Evolutionary conservation across 2,113 vertebrate genomes (phyloP).

Genomic region (Eulemur rufifrons): DNA sequence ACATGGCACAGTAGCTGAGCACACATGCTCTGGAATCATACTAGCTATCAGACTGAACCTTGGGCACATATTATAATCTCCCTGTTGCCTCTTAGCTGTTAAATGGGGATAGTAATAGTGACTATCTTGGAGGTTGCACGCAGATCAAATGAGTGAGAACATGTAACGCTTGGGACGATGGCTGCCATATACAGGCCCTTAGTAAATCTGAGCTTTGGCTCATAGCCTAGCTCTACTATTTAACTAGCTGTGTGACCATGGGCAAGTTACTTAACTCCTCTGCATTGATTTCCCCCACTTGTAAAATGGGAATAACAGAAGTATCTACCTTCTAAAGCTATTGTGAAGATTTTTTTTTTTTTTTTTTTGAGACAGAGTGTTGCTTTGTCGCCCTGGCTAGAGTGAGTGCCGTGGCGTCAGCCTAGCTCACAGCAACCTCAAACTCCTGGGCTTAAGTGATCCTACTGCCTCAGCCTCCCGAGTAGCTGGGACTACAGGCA

Average conservation of each 20-base stretch:
- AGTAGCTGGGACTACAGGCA: too few relatives aligned
- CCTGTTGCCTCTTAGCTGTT: background rate
- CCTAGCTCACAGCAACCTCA: too few relatives aligned
- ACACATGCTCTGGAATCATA: background rate
- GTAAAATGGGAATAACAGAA: background rate
- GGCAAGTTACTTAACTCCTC: background rate
- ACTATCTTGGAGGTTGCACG: background rate
- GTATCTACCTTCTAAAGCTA: background rate
- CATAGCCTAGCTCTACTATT: background rate
- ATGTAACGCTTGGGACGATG: background rate
- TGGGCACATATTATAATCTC: background rate
- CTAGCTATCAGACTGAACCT: background rate
- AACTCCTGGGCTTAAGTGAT: too few relatives aligned
- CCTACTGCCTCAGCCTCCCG: too few relatives aligned
- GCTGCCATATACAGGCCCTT: background rate
- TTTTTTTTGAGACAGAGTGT: too few relatives aligned
- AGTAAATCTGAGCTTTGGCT: background rate
- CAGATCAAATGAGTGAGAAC: background rate
- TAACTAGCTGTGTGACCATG: background rate
- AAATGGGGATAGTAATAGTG: background rate
- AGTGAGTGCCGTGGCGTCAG: too few relatives aligned
- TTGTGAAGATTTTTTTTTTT: background rate
- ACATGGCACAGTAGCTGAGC: accelerated
- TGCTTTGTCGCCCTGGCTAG: too few relatives aligned
- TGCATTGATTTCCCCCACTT: background rate